Conservation (phyloP, 2,888 invertebrate species). For the Coelopa pilipes region DNA sequence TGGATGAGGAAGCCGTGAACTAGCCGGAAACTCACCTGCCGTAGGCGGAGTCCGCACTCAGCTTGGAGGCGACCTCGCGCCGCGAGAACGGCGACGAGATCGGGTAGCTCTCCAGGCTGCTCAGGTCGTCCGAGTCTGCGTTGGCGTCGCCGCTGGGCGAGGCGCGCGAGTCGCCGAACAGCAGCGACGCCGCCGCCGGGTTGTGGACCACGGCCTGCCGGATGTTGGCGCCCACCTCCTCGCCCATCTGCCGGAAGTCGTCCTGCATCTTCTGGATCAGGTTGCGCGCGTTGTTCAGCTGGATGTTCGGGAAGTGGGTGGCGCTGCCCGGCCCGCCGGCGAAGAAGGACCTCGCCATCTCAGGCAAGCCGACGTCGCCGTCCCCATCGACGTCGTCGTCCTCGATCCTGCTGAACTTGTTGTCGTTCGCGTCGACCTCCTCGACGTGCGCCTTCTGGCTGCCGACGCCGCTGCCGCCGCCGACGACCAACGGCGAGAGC, state of each 20-base stretch:
- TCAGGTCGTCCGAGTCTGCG: constrained; percentile 64
- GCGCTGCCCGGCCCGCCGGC: constrained; percentile 35
- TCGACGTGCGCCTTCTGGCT: constrained; percentile 59
- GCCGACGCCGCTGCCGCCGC: constrained; percentile 52
- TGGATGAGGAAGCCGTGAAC: neutral
- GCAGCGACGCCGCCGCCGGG: neutral
- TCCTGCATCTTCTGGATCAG: constrained; percentile 60
- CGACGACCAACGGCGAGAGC: constrained; percentile 56
- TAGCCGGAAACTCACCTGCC: constrained; percentile 77
- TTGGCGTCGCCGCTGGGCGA: constrained; percentile 44
- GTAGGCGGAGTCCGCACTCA: constrained; percentile 80
- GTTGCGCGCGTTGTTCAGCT: constrained; percentile 63
- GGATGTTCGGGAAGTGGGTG: constrained; percentile 57
- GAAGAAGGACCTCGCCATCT: constrained; percentile 23
- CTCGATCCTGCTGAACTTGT: constrained; percentile 62
- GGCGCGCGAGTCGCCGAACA: constrained; percentile 45
- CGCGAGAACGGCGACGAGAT: constrained; percentile 56
- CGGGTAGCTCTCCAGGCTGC: constrained; percentile 63
- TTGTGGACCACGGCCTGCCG: constrained; percentile 44
- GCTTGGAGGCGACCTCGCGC: constrained; percentile 60
- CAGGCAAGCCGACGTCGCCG: no score
- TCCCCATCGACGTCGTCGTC: constrained; percentile 58
- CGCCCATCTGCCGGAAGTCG: constrained; percentile 57
- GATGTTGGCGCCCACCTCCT: constrained; percentile 50
- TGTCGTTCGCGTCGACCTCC: constrained; percentile 61